Base-by-base conservation (phyloP, 2,888 invertebrate genomes). In the Thymelicus lineola region DNA sequence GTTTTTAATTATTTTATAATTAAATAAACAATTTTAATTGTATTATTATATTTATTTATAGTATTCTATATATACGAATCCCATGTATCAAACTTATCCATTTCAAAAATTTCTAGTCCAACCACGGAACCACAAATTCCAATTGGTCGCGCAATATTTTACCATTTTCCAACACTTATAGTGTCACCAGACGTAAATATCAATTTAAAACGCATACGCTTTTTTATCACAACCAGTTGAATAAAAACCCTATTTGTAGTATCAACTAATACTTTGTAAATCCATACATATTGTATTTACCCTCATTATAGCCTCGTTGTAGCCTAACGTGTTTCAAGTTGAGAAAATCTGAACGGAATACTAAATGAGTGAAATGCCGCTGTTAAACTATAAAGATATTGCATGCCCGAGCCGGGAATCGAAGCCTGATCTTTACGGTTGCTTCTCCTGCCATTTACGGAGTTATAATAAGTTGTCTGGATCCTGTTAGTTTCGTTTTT, bases 301-400 rank as follows among this genome's bases (percentile, higher is more conserved):
- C 65, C 53, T 71, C 66, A 72, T 71, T 72, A 72, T 46, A 46
- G 67, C 35, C 10, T 48, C 9, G 28, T 28, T 42, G 48, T 17
- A 36, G 53, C 66, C 68, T 58, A 48, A 12, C 36, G 10, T 46
- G 66, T 57, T 67, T 65, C 70, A 38, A 75, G 72, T 71, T 70
- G 75, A 79, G 77, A 75, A 78, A 77, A 77, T 79, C 76, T 75
- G 75, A 72, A 71, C 75, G 71, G 80, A 81, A 82, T 82, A 78
- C 77, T 68, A 78, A 83, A 82, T 82, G 77, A 81, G 78, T 74
- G 75, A 77, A 79, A 79, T 70, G 57, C 62, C 38, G 70, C 68
- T 57, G 70, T 71, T 73, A 73, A 68, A 73, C 72, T 71, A 73
- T 73, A 74, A 73, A 74, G 73, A 72, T 71, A 76, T 77, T 75